phyloP scores from a whole-genome alignment of 2,113 vertebrate species.

The Mustela lutreola region DNA sequence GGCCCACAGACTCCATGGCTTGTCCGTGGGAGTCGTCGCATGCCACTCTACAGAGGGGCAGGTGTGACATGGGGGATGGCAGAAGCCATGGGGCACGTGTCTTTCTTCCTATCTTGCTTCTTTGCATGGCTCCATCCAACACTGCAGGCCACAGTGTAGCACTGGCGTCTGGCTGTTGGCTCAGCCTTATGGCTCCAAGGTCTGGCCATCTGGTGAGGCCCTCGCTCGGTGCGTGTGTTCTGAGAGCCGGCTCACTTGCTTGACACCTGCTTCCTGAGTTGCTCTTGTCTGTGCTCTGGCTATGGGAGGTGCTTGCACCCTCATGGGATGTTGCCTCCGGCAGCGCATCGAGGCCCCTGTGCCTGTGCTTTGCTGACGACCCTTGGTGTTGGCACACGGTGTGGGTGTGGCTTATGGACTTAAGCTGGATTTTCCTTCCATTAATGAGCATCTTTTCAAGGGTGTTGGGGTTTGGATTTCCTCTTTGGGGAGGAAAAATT shows the following conservation, averaged over 20 bases:
- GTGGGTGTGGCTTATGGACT: not conserved
- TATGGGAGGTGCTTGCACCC: not conserved
- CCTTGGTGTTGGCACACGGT: not conserved
- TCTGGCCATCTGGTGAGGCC: not conserved
- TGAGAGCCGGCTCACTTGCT: not conserved
- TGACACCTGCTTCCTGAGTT: not conserved
- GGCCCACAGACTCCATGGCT: not conserved
- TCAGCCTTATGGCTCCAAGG: not conserved
- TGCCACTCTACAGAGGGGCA: not conserved
- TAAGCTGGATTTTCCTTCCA: not conserved
- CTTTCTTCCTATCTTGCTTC: not conserved
- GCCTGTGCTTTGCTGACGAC: fast-evolving
- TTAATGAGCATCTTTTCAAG: not conserved
- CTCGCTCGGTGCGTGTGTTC: not conserved
- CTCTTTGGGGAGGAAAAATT: not conserved
- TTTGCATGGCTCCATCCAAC: fast-evolving
- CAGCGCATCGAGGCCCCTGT: not conserved
- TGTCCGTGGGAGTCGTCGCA: fast-evolving
- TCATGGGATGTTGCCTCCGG: not conserved
- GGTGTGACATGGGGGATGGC: too few relatives aligned
- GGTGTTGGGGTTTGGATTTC: not conserved
- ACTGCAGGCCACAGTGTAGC: not conserved
- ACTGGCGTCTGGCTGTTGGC: not conserved
- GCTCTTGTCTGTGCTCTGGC: not conserved
- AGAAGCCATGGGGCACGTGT: not conserved